A percentile compares a stretch with the other conserved stretches of the same genome.
phyloP scores from a whole-genome alignment of 2,113 vertebrate species.

The Mormoops blainvillei region DNA sequence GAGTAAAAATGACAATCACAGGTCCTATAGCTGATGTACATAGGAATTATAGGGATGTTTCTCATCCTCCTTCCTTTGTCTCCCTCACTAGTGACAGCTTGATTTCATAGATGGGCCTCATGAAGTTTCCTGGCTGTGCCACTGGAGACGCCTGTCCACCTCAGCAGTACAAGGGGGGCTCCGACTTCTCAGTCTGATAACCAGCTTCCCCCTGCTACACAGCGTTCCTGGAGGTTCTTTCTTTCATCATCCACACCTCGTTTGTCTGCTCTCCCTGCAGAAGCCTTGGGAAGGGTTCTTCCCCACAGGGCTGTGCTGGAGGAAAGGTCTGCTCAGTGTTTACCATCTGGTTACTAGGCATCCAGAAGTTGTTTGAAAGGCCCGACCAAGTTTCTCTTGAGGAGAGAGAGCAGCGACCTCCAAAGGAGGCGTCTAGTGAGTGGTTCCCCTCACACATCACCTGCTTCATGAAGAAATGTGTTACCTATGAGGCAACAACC shows the following conservation, averaged over 20 bases:
- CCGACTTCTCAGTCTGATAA: accelerated
- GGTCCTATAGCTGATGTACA: accelerated
- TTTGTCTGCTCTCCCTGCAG: not conserved
- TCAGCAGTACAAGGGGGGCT: not conserved
- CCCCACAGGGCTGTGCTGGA: not conserved
- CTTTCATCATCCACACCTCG: not conserved
- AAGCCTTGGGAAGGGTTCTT: not conserved
- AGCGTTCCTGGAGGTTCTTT: not conserved
- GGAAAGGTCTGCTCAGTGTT: not conserved
- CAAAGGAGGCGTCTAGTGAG: accelerated
- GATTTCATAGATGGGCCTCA: not conserved
- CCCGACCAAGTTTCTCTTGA: not conserved
- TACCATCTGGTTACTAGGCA: accelerated
- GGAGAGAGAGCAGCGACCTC: not conserved
- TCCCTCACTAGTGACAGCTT: not conserved
- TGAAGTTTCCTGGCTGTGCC: not conserved
- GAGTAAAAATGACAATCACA: accelerated
- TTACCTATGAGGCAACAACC: accelerated
- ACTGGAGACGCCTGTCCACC: not conserved
- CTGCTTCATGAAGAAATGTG: not conserved
- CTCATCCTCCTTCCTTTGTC: not conserved
- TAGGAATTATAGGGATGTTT: not conserved
- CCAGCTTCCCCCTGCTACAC: not conserved
- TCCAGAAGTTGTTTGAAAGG: not conserved
- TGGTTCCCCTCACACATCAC: too few relatives aligned